Evolutionary conservation across 2,113 vertebrate genomes (phyloP), one percentile per base, ranked within the genome.

Genomic region (Jacana jacana): DNA sequence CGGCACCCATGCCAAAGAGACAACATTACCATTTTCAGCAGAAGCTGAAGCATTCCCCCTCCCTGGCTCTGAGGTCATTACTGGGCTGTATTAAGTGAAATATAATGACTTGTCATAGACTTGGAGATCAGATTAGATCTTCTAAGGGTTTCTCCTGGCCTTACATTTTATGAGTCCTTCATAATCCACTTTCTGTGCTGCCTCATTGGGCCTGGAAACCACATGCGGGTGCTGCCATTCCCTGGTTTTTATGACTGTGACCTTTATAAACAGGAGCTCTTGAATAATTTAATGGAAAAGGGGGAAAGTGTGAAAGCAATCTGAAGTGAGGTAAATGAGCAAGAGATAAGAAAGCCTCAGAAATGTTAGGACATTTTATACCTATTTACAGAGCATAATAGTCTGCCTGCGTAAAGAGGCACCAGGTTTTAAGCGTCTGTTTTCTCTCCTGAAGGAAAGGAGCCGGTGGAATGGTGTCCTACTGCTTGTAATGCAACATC

Each of bases 361-460:
- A 97, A 96, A 91, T 86, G 71, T 91, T 96, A 91, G 88, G 88
- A 86, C 55, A 86, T 95, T 96, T 96, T 94, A 93, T 91, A 72
- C 64, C 71, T 88, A 94, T 97, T 96, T 96, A 89, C 91, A 93
- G 89, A 86, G 55, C 68, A 37, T 86, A 91, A 90, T 93, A 68
- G 54, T 66, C 68, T 95, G 63, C 54, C 55, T 88, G 60, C n/a
- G 55, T 66, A 70, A 54, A 78, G 35, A 91, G 46, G 77, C 35
- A 88, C 30, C 35, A 54, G 37, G 51, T 89, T 80, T 95, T 66
- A 91, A 82, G 78, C n/a, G 66, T 57, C 75, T 72, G 25, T 81
- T 96, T 92, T 81, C 44, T 88, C 90, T 94, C 68, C 61, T 84
- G 64, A 94, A 91, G 86, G 51, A 83, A 94, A 70, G 20, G 14